Evolutionary conservation across 2,797 vertebrate species (phyloP), one percentile per base, ranked within the genome.

Genomic region (Cirrhinus molitorella): DNA sequence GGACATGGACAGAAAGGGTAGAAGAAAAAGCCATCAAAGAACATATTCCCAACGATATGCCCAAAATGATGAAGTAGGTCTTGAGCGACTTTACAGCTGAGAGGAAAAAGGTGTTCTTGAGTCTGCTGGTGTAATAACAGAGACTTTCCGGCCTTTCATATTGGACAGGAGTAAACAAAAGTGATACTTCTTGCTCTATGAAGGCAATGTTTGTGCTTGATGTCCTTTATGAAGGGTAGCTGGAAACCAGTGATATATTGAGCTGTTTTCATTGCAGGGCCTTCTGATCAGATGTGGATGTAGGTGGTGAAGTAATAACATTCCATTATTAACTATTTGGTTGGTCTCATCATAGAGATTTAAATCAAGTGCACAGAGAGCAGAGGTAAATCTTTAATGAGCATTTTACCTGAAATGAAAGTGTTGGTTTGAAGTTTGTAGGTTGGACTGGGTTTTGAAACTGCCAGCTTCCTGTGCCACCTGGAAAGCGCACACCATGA

Each of bases 1-100:
- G 87, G 91, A 93, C 90, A 91, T 89, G 85, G 70, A 59, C 86
- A 87, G 71, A 80, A 37, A 72, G 49, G 70, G 85, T 83, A 49
- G 80, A 40, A 40, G 90, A 92, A 88, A 87, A 80, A 83, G 85
- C 57, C 90, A 91, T 90, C 92, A 93, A 85, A 88, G 92, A 89
- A 92, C 92, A 95, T 94, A 87, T 92, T 91, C 91, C 91, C 89
- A 90, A 85, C 80, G 85, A 95, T 94, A 86, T 92, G 90, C 91
- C 90, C 89, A 90, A 85, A 85, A 86, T 91, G 94, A 70, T 92
- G 91, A 94, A 92, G 90, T 93, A 90, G 91, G 91, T 91, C 91
- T 95, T 96, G 91, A 95, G 21, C 12, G 43, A 34, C 12, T 43
- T 68, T 8, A 23, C 12, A 7, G 12, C 37, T 67, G 12, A 14